Evolutionary conservation across 92 coral and sea anemone genomes (phyloP).

Genomic region (Umimayanthus chanpuru): DNA sequence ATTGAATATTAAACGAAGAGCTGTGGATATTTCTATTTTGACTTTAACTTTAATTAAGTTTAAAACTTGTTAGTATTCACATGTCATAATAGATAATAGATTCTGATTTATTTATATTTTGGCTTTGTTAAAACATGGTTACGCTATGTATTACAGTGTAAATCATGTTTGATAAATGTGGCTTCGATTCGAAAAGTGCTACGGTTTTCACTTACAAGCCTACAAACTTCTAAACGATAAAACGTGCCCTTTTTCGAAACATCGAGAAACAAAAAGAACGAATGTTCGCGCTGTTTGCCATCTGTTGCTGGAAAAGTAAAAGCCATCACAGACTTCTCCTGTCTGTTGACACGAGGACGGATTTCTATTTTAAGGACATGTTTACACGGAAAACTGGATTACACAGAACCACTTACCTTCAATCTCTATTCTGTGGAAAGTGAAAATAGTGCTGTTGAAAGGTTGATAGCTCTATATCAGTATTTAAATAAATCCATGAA

Average conservation of each 20-base stretch:
- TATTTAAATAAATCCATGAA: not conserved
- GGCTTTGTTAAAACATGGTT: not conserved
- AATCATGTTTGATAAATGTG: not conserved
- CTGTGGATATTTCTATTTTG: not conserved
- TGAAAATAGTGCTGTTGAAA: not conserved
- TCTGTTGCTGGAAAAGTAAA: not conserved
- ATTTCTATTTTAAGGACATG: not conserved
- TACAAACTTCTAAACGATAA: not conserved
- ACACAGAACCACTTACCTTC: not conserved
- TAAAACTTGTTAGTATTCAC: no score
- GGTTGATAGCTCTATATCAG: not conserved
- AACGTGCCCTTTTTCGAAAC: not conserved
- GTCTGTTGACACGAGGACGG: constrained; percentile 28
- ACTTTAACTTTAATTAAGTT: not conserved
- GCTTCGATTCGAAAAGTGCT: not conserved
- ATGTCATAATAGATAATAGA: no score
- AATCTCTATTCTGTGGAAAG: not conserved
- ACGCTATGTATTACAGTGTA: not conserved
- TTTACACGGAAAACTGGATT: not conserved
- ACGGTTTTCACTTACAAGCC: not conserved
- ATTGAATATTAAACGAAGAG: not conserved
- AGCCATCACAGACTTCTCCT: constrained; percentile 12
- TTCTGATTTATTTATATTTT: no score
- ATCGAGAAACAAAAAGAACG: not conserved
- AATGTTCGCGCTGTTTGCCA: not conserved